Conservation (phyloP, 1,140 invertebrate species). For the Myzus persicae region DNA sequence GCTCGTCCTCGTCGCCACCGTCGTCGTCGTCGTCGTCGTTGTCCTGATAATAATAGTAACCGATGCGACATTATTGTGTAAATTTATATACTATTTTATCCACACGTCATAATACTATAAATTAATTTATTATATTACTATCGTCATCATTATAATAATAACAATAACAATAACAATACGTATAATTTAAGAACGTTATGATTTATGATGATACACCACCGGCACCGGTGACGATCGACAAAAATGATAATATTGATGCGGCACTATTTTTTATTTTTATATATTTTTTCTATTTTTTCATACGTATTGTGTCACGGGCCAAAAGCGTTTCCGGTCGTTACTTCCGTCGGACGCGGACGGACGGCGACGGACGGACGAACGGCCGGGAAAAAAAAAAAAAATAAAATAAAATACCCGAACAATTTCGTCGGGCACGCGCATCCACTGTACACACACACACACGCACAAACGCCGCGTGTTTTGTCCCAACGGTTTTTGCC, state of each 20-base stretch:
- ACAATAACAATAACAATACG: background rate
- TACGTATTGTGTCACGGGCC: slow-evolving; percentile 33
- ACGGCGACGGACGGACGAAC: background rate
- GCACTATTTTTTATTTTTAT: background rate
- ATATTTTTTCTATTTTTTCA: background rate
- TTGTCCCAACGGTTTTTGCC: slow-evolving; percentile 48
- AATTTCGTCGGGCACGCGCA: slow-evolving; percentile 40
- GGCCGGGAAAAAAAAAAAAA: slow-evolving; percentile 14
- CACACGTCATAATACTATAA: too few species aligned
- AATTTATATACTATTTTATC: too few species aligned
- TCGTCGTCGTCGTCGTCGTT: background rate
- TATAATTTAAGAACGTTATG: too few species aligned
- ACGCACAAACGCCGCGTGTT: background rate
- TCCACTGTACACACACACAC: background rate
- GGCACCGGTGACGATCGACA: background rate
- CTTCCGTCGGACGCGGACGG: slow-evolving; percentile 38
- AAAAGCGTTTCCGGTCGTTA: slow-evolving; percentile 43
- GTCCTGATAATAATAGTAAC: background rate
- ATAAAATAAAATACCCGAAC: slow-evolving; percentile 20
- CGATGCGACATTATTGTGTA: background rate
- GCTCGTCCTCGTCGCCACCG: background rate
- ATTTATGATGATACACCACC: background rate
- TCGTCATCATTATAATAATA: background rate
- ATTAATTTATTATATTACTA: too few species aligned
- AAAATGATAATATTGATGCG: slow-evolving; percentile 21